phyloP scores from a whole-genome alignment of 92 coral and sea anemone genomes.

The Actinernus sp. region DNA sequence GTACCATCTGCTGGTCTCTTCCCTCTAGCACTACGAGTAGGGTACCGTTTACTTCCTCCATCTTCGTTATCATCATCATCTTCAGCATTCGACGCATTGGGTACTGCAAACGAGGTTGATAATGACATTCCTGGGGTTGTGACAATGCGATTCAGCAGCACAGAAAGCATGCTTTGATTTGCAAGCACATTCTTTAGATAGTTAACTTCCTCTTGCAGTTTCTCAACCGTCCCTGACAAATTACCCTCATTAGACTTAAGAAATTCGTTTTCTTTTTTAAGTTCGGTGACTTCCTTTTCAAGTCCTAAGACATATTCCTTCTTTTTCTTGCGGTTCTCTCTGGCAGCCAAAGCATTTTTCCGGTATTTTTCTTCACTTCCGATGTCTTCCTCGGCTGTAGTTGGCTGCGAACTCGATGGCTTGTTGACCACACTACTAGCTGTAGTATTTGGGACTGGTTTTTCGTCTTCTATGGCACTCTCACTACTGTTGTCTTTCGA shows the following conservation, averaged over 20 bases:
- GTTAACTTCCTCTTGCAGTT: constrained; percentile 77
- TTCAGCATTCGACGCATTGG: constrained; percentile 10
- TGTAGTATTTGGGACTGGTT: neutral
- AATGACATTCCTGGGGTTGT: constrained; percentile 87
- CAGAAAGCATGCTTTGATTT: constrained; percentile 88
- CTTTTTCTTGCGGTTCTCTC: constrained; percentile 91
- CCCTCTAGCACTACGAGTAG: constrained; percentile 37
- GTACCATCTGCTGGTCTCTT: constrained; percentile 8
- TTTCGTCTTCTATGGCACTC: neutral
- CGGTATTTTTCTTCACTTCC: constrained; percentile 55
- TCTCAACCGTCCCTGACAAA: constrained; percentile 42
- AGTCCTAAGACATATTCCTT: constrained; percentile 81
- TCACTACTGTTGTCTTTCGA: neutral
- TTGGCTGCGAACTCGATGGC: neutral
- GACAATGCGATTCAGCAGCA: constrained; percentile 74
- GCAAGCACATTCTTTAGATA: constrained; percentile 85
- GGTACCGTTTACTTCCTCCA: constrained; percentile 5
- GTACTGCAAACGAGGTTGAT: constrained; percentile 62
- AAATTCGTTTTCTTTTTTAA: constrained; percentile 64
- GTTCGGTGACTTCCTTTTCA: constrained; percentile 63
- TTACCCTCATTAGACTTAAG: constrained; percentile 45
- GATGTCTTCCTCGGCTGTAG: constrained; percentile 30
- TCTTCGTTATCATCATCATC: constrained; percentile 2
- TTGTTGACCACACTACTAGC: neutral
- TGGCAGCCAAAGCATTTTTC: constrained; percentile 91